Base-by-base conservation (phyloP, 2,888 invertebrate genomes). In the Torymus aiolomorphi region DNA sequence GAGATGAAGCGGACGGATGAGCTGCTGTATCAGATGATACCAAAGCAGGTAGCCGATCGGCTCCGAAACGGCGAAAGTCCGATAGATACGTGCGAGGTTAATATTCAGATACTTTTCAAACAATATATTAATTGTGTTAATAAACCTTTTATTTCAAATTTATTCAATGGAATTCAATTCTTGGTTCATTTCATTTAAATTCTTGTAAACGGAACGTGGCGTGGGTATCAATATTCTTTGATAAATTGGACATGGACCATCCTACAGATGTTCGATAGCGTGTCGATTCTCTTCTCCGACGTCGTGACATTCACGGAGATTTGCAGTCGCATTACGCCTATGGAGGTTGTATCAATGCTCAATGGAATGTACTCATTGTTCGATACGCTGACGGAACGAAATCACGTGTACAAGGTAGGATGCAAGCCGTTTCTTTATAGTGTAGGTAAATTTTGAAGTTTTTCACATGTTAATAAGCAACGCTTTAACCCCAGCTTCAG, bases 341-440 rank as follows among this genome's bases (percentile, higher is more conserved):
- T 99, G 97, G 97, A 98, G 89, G 98, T 99, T 5, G 98, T 99
- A 0, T 97, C 97, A 42, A 97, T 99, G 96, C 92, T 99, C 63
- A 99, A 99, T 90, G 96, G 96, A 42, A 98, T 98, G 97, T 97
- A 97, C 91, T 98, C 97, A n/a, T 95, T 97, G 86, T 99, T 99
- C 88, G 99, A 99, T 88, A 95, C 95, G 0, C 92, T 98, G 3
- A 98, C 98, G 0, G 98, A 98, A 89, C 92, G 95, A 83, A 98
- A 98, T 91, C 93, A 94, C 63, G 98, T 98, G 5, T 98, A 98
- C 89, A 99, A 99, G 94, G 98, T 98, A 89, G 82, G 16, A 69
- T 24, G 24, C 24, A 74, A 74, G 74, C 74, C 63, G 20, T 42
- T 49, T 65, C 31, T 14, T 49, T 14, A 56, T n/a, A 65, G 66